These are phyloP conservation scores for Colinus virginianus DNA, from an alignment of 2,113 vertebrate genomes.

Conservation along the genomic window DNA sequence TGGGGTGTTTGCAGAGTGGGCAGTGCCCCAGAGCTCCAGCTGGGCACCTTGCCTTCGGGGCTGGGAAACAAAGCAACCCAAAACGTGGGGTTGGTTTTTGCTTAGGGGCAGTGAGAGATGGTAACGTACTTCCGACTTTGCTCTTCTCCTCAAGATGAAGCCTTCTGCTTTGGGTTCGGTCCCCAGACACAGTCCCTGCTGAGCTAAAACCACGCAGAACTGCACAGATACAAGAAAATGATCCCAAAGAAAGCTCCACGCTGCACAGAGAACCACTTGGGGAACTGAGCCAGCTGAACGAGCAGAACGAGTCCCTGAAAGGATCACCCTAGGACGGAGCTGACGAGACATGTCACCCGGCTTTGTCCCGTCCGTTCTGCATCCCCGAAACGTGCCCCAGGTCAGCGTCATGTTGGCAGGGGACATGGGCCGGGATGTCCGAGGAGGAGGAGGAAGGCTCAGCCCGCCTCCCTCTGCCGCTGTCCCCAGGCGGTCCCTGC, in stretches of 20 bases:
- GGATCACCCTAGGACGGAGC: fast-evolving
- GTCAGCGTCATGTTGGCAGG: not conserved
- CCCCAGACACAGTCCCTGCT: not conserved
- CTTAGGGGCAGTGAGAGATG: not conserved
- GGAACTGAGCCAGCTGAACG: fast-evolving
- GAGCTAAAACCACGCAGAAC: not conserved
- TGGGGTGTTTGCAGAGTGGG: not conserved
- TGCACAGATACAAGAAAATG: not conserved
- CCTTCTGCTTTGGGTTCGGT: not conserved
- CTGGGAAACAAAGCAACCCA: not conserved
- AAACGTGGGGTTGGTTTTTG: not conserved
- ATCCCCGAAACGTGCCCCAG: not conserved
- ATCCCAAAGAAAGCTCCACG: not conserved
- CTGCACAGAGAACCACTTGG: not conserved
- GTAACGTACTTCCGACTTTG: not conserved
- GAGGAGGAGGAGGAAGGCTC: not conserved
- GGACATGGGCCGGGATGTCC: not conserved
- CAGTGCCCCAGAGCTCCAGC: not conserved
- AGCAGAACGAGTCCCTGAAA: not conserved
- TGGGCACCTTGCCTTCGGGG: not conserved
- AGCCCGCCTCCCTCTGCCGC: fast-evolving
- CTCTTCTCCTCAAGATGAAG: not conserved
- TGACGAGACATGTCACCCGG: not conserved
- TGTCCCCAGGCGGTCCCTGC: not conserved
- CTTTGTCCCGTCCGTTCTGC: too few relatives aligned